phyloP scores from a whole-genome alignment of 2,113 vertebrate genomes.

The Oreochromis aureus region DNA sequence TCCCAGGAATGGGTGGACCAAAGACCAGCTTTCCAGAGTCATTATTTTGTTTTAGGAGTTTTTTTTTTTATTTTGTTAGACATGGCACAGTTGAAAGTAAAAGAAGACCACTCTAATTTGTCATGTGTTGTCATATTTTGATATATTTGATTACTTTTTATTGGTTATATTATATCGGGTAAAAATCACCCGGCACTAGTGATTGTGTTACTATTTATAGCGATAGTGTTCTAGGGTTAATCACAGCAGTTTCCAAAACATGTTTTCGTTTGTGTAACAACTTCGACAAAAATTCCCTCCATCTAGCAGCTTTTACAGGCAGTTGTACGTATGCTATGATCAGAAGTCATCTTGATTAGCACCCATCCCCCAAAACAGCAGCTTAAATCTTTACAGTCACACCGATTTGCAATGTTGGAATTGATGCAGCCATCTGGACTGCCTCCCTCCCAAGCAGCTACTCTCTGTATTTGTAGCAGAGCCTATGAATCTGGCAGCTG shows the following conservation, averaged over 20 bases:
- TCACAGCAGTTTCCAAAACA: background rate
- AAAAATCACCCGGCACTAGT: no score
- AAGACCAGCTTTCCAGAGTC: no score
- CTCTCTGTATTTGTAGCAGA: background rate
- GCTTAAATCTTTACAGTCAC: conserved; percentile 1
- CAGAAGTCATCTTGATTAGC: conserved; percentile 5
- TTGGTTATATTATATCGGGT: no score
- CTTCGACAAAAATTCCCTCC: background rate
- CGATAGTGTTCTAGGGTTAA: background rate
- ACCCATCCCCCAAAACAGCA: background rate
- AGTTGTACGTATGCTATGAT: background rate
- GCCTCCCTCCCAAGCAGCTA: background rate
- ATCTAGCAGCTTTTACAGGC: background rate
- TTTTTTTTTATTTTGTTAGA: no score
- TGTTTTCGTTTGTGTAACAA: background rate
- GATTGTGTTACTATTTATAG: no score
- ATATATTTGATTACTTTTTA: no score
- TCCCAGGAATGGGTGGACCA: no score
- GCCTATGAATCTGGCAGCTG: background rate
- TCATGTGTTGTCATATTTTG: no score
- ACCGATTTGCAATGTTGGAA: background rate
- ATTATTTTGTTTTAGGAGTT: no score
- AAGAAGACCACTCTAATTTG: no score
- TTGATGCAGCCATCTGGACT: conserved; percentile 21
- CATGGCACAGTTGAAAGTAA: no score